A percentile compares a stretch with the other conserved stretches of the same genome.
Evolutionary conservation across 2,888 invertebrate genomes (phyloP).

Genomic region (Helicoverpa assulta): DNA sequence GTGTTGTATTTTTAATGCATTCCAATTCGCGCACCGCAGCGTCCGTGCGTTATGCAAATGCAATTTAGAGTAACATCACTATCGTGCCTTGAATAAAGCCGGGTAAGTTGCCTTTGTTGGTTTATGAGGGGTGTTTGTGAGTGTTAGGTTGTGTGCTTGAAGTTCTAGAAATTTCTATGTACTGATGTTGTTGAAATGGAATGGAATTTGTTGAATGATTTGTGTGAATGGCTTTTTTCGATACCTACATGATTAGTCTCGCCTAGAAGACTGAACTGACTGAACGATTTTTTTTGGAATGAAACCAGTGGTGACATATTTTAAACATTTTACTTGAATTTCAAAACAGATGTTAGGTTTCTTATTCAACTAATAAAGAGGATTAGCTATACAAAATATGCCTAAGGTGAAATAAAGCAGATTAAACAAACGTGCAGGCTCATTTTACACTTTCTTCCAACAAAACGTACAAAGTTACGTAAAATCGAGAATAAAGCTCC

Average conservation of each 20-base stretch:
- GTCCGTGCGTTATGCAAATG: conserved; percentile 84
- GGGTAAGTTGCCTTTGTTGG: conserved; percentile 13
- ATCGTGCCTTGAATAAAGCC: conserved; percentile 44
- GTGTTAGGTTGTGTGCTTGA: conserved; percentile 1
- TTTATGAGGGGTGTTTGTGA: conserved; percentile 17
- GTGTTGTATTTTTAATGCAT: conserved; percentile 66
- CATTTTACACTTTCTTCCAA: neutral
- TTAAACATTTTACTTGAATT: no score
- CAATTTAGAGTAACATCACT: conserved; percentile 84
- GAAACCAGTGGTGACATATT: no score
- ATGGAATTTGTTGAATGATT: no score
- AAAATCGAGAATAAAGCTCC: conserved; percentile 6
- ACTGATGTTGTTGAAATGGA: neutral
- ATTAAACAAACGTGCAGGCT: neutral
- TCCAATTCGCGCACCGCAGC: conserved; percentile 61
- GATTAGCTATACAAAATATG: no score
- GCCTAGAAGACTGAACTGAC: no score
- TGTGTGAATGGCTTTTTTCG: no score
- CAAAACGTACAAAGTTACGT: neutral
- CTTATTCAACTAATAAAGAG: no score
- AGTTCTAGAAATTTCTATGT: neutral
- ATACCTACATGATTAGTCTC: no score
- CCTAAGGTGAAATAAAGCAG: no score
- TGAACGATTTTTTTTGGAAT: no score
- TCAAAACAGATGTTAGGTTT: no score